phyloP scores from a whole-genome alignment of 1,140 invertebrate genomes.

The Wasmannia auropunctata region DNA sequence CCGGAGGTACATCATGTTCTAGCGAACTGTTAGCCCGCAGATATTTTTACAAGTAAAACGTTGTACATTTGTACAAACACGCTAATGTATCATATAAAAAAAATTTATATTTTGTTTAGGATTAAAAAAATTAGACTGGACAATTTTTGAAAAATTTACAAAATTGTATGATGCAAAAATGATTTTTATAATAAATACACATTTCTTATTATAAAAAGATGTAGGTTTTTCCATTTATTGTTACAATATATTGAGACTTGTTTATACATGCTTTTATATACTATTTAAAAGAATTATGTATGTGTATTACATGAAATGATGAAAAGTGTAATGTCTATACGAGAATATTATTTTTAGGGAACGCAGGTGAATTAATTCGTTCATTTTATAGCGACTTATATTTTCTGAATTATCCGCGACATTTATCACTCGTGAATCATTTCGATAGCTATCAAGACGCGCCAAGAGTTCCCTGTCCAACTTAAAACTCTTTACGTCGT shows the following conservation, averaged over 20 bases:
- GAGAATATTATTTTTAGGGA: background rate
- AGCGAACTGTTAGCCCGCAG: background rate
- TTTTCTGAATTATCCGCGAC: background rate
- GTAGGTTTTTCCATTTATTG: background rate
- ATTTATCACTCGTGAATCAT: background rate
- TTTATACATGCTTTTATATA: background rate
- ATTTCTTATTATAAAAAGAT: background rate
- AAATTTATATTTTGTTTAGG: background rate
- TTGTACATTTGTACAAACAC: background rate
- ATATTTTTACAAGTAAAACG: background rate
- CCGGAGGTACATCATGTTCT: slow-evolving; percentile 55
- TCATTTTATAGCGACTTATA: background rate
- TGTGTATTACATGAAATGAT: background rate
- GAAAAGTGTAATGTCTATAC: background rate
- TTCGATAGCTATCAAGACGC: slow-evolving; percentile 5
- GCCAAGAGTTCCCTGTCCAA: slow-evolving; percentile 1
- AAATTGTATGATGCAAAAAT: background rate
- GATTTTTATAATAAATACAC: background rate
- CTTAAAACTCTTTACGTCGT: background rate
- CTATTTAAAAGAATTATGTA: background rate
- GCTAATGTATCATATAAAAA: background rate
- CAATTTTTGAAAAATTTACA: background rate
- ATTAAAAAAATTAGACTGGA: background rate
- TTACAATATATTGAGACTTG: background rate
- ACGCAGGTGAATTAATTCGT: background rate